Evolutionary conservation across 1,140 invertebrate species (phyloP), one percentile per base, ranked within the genome.

Genomic region (Gonatopus flavifemur): DNA sequence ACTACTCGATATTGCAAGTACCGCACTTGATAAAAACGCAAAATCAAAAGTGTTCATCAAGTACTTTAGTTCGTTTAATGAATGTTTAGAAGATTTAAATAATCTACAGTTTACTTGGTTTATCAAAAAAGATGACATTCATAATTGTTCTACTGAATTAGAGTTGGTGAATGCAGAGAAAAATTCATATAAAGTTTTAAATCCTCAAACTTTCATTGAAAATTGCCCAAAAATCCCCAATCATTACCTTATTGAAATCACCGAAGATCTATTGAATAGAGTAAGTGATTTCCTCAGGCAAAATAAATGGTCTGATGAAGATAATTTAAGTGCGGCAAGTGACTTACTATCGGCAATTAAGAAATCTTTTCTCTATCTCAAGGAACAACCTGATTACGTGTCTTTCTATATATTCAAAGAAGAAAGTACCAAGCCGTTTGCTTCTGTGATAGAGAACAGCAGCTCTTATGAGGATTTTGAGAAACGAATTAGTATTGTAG

Each of bases 241-340:
- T 40, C 38, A 40, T 40, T 40, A 40, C 9, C 1, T 40, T 6
- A 40, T 40, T 28, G 38, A 40, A 40, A 40, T 40, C 2, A 28
- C 13, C 28, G 3, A 40, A 28, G 22, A 40, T 25, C 13, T 40
- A 40, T 40, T 40, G 15, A 40, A 25, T 18, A 28, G 5, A 3
- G 24, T 40, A 28, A 40, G 4, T 40, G 10, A 28, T 28, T 40
- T 40, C 13, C 22, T 22, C 18, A 24, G 8, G 0, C 20, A 28
- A 22, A 28, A 28, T 0, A 16, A 40, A 40, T 40, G 38, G 38
- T 28, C 38, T 2, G 12, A 24, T 15, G 7, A 40, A 3, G 22
- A 40, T 16, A 15, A 40, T 16, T 28, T 40, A 18, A 40, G 18
- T 40, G 38, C 38, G 18, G 13, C 22, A 40, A 40, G 38, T 28